Evolutionary conservation across 2,888 invertebrate genomes (phyloP).

Genomic region (Molorchus minor): DNA sequence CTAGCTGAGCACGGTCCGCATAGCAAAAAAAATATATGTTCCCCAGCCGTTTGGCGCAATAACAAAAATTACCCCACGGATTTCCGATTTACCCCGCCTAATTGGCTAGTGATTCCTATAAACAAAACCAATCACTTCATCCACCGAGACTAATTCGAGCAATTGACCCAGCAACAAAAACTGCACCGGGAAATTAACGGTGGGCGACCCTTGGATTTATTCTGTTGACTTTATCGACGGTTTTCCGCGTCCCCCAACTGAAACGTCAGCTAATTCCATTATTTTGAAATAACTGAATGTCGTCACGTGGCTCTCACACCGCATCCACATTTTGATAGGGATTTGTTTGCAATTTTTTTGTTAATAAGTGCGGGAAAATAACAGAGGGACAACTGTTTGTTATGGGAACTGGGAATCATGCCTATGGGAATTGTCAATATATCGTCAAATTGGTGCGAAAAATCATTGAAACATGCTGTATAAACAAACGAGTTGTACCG

Average conservation of each 20-base stretch:
- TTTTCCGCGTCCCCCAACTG: conserved; percentile 10
- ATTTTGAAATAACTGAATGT: conserved; percentile 16
- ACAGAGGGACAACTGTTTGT: no score
- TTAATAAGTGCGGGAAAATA: no score
- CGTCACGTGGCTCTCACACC: background rate
- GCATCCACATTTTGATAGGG: background rate
- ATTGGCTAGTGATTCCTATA: conserved; percentile 38
- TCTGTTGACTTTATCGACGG: conserved; percentile 31
- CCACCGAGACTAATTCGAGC: conserved; percentile 33
- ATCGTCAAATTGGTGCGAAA: no score
- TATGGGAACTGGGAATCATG: no score
- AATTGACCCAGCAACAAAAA: conserved; percentile 30
- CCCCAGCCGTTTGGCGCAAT: background rate
- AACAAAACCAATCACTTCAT: conserved; percentile 46
- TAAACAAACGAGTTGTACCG: no score
- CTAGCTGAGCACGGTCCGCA: no score
- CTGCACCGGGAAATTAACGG: conserved; percentile 28
- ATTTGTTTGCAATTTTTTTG: background rate
- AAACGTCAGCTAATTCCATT: conserved; percentile 13
- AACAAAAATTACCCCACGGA: conserved; percentile 14
- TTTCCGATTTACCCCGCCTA: conserved; percentile 30
- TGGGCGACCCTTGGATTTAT: conserved; percentile 31
- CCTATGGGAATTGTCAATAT: no score
- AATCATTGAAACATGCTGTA: no score
- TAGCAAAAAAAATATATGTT: background rate